These are phyloP conservation scores for Porites lobata DNA, from an alignment of 92 coral and sea anemone genomes.

Conservation along the genomic window DNA sequence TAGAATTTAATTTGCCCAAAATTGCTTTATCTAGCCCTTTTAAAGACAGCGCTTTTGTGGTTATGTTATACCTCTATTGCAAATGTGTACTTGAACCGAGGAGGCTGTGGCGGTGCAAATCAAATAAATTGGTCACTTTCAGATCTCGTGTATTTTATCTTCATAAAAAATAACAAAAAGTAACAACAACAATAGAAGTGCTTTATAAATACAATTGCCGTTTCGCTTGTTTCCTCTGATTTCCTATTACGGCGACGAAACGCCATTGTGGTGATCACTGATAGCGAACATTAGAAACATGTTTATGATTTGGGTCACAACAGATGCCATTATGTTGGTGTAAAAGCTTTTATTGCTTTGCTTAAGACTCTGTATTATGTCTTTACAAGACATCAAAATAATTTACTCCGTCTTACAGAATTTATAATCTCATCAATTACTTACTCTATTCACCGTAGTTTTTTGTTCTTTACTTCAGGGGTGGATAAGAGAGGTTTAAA, in stretches of 20 bases:
- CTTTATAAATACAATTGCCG: too few species aligned
- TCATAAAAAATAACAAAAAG: not conserved
- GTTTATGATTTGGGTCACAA: not conserved
- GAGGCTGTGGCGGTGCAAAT: not conserved
- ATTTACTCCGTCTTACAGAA: not conserved
- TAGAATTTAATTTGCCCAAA: too few species aligned
- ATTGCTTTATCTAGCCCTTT: too few species aligned
- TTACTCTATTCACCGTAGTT: not conserved
- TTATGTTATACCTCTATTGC: not conserved
- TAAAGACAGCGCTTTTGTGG: not conserved
- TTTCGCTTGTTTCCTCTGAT: too few species aligned
- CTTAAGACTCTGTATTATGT: not conserved
- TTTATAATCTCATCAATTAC: not conserved
- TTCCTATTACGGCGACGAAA: too few species aligned
- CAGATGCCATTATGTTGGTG: not conserved
- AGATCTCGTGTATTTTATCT: not conserved
- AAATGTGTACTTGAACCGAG: not conserved
- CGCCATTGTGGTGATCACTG: too few species aligned
- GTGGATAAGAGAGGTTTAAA: not conserved
- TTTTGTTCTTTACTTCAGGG: not conserved
- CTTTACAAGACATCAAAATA: conserved; percentile 15
- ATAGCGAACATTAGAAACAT: too few species aligned
- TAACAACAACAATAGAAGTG: too few species aligned
- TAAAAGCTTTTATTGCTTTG: conserved; percentile 25
- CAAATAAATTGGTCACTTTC: not conserved